Conservation (phyloP, 1,140 invertebrate species). For the Scaptomyza graminum region DNA sequence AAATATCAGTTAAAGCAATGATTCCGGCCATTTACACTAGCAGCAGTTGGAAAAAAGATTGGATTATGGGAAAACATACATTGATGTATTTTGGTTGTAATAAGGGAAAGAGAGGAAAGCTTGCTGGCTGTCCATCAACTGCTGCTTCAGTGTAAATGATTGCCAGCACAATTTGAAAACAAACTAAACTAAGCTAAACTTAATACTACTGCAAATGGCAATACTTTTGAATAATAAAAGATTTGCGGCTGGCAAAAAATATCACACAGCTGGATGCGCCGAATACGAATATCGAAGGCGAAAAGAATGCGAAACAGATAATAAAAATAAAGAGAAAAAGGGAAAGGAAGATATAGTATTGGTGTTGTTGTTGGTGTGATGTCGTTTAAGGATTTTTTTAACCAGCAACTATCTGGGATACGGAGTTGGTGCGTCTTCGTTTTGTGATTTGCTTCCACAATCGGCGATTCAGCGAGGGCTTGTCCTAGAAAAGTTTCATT, state of each 20-base stretch:
- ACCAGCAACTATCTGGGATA: constrained; percentile 80
- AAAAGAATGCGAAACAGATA: not conserved
- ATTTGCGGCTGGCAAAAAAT: constrained; percentile 38
- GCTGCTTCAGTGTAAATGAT: constrained; percentile 1
- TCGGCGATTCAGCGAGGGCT: constrained; percentile 84
- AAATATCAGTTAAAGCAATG: constrained; percentile 10
- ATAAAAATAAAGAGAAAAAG: not conserved
- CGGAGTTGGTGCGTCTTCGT: constrained; percentile 84
- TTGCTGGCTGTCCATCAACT: no score
- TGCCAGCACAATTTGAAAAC: not conserved
- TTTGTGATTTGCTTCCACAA: constrained; percentile 86
- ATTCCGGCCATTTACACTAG: constrained; percentile 6
- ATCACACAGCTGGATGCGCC: constrained; percentile 25
- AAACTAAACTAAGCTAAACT: constrained; percentile 26
- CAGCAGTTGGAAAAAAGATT: not conserved
- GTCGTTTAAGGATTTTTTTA: constrained; percentile 33
- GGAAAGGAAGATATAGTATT: not conserved
- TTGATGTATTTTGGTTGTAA: no score
- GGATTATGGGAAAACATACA: no score
- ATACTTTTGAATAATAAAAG: constrained; percentile 28
- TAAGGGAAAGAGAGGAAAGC: no score
- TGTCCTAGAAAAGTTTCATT: constrained; percentile 81
- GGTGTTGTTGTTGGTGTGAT: constrained; percentile 6
- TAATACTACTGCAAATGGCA: constrained; percentile 11
- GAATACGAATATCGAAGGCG: constrained; percentile 8